Percentiles rank a stretch among this genome's conserved stretches.
Conservation (phyloP, 2,113 vertebrate species). For the Acanthochromis polyacanthus region DNA sequence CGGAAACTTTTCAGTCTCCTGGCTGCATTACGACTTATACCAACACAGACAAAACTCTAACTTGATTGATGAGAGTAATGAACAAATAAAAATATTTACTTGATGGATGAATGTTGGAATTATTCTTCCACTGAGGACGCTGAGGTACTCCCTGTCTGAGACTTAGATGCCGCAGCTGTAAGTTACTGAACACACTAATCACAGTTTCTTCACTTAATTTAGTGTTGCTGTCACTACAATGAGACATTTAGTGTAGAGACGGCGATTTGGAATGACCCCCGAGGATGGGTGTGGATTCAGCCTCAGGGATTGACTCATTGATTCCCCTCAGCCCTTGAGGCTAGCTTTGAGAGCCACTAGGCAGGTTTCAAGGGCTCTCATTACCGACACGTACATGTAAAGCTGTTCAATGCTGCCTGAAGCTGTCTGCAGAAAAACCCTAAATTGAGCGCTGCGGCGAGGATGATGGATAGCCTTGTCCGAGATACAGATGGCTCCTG, state of each 20-base stretch:
- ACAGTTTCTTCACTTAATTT: constrained; percentile 44
- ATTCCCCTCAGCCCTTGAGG: constrained; percentile 71
- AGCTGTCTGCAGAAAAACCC: constrained; percentile 69
- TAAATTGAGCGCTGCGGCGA: constrained; percentile 67
- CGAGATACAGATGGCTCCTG: constrained; percentile 79
- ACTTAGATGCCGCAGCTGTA: not conserved
- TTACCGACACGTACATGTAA: constrained; percentile 76
- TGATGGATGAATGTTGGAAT: not conserved
- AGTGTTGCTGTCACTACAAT: constrained; percentile 20
- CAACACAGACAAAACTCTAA: not conserved
- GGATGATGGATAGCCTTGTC: constrained; percentile 81
- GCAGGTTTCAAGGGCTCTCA: constrained; percentile 78
- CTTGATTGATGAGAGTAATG: constrained; percentile 10
- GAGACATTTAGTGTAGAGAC: constrained; percentile 24
- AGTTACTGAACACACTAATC: constrained; percentile 17
- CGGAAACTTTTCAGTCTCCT: not conserved
- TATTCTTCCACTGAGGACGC: not conserved
- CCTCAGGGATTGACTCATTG: constrained; percentile 71
- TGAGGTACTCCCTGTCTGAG: not conserved
- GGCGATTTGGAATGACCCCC: constrained; percentile 46
- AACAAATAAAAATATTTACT: not conserved
- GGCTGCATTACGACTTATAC: not conserved
- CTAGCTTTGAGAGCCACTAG: constrained; percentile 67
- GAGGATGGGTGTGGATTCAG: constrained; percentile 55
- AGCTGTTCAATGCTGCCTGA: constrained; percentile 69